These are phyloP conservation scores for Himalopsyche phryganea DNA, from an alignment of 1,140 invertebrate genomes.

Conservation along the genomic window DNA sequence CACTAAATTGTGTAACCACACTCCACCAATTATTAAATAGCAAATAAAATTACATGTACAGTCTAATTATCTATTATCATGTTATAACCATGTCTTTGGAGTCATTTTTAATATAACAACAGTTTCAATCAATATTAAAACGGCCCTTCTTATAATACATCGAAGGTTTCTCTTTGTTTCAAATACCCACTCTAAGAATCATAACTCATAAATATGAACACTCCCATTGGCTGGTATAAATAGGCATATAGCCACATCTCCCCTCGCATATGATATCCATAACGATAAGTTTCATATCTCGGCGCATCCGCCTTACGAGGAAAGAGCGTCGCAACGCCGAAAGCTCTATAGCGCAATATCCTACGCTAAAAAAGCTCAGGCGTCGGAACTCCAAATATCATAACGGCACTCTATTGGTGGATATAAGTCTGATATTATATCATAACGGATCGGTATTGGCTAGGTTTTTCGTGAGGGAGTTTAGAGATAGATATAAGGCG, in stretches of 20 bases:
- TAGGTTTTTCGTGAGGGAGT: constrained; percentile 24
- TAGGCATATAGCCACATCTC: constrained; percentile 24
- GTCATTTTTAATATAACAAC: too few relatives aligned
- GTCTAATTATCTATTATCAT: too few relatives aligned
- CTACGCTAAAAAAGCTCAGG: constrained; percentile 35
- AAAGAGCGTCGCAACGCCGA: constrained; percentile 43
- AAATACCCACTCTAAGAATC: not conserved
- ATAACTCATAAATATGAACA: not conserved
- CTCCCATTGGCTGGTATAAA: constrained; percentile 7
- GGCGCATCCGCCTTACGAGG: constrained; percentile 42
- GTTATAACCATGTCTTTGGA: too few relatives aligned
- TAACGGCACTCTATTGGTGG: constrained; percentile 48
- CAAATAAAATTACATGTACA: too few relatives aligned
- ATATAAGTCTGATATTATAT: constrained; percentile 52
- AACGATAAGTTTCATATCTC: constrained; percentile 48
- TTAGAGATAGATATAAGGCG: not conserved
- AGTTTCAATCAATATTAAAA: too few relatives aligned
- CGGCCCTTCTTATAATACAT: not conserved
- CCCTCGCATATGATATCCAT: constrained; percentile 47
- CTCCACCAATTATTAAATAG: too few relatives aligned
- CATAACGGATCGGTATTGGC: constrained; percentile 50
- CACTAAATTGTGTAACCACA: too few relatives aligned
- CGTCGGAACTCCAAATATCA: constrained; percentile 48
- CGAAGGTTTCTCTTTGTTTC: not conserved
- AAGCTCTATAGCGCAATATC: constrained; percentile 18